Base-by-base conservation (phyloP, 1,140 invertebrate species). In the Armadillidium nasatum region DNA sequence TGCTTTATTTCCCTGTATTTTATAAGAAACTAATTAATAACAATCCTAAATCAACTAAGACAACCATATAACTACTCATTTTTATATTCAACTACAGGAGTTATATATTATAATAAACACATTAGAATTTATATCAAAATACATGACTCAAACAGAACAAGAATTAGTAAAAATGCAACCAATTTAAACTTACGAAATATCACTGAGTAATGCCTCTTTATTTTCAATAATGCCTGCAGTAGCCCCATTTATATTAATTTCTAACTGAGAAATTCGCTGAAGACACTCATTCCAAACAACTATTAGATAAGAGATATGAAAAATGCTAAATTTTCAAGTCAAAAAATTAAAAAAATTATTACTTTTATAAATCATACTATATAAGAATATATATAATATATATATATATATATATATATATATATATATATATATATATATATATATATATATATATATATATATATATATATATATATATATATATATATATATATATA, bases 1-100 rank as follows among this genome's bases (percentile, higher is more conserved):
- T 89, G 88, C 54, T 89, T 85, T 82, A 90, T 88, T 78, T 91
- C 85, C 82, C 88, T 87, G 77, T 84, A 89, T 46, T 88, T 33
- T 33, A 60, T 4, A 60, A 4, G 7, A 7, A 60, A 60, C 1
- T 60, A 1, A 4, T 60, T 60, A 19, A 60, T 13, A 60, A 60
- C 2, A 33, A 33, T 6, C 33, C 6, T 33, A 33, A 33, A 33
- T 33, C 33, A 33, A 33, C 6, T 3, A 33, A 6, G 33, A 33
- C 1, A 6, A 33, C 33, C 1, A 33, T 33, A 3, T 60, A 3
- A 60, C 50, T 3, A 60, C 19, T 3, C 7, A 60, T 60, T 15
- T 60, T 15, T 60, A 60, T 60, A 4, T 60, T 4, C 19, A 60
- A 60, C 1, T 60, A 60, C 50, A 60, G 2, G 19, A 15, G 1